Evolutionary conservation across 30 jellyfish, hydroid and myxozoan species (phyloP).

Genomic region (Aurelia sp.): DNA sequence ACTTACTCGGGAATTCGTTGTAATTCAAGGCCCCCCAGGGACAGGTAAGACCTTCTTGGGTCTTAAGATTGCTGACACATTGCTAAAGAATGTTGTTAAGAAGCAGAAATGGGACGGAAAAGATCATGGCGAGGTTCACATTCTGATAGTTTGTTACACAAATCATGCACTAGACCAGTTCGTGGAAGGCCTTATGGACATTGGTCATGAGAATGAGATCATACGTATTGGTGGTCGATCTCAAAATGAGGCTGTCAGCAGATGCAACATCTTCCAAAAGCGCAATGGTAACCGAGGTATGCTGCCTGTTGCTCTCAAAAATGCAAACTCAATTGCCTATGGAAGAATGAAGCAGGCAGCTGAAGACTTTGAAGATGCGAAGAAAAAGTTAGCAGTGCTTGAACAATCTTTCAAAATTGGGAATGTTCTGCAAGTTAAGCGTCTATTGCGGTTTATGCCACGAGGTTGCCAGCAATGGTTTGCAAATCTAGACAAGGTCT

Average conservation of each 20-base stretch:
- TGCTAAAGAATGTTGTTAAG: slow-evolving; percentile 35
- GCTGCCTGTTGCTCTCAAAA: background rate
- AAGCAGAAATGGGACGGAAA: slow-evolving; percentile 6
- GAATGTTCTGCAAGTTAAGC: background rate
- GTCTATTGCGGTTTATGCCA: background rate
- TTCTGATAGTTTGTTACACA: slow-evolving; percentile 85
- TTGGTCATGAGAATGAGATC: slow-evolving; percentile 65
- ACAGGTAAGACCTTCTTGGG: slow-evolving; percentile 92
- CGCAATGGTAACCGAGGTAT: background rate
- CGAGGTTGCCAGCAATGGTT: background rate
- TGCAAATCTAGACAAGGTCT: background rate
- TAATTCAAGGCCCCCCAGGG: slow-evolving; percentile 99
- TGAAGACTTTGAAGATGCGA: background rate
- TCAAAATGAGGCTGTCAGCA: slow-evolving; percentile 60
- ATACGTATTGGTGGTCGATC: slow-evolving; percentile 85
- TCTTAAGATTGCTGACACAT: slow-evolving; percentile 63
- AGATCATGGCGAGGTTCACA: slow-evolving; percentile 13
- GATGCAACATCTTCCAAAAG: slow-evolving; percentile 2
- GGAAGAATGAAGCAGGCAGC: background rate
- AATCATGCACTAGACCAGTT: slow-evolving; percentile 94
- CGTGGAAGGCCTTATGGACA: slow-evolving; percentile 56
- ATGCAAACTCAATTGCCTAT: background rate
- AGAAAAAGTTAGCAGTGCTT: background rate
- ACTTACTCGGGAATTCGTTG: slow-evolving; percentile 49
- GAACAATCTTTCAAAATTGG: background rate